Evolutionary conservation across 2,113 vertebrate genomes (phyloP).

Genomic region (Oophaga pumilio): DNA sequence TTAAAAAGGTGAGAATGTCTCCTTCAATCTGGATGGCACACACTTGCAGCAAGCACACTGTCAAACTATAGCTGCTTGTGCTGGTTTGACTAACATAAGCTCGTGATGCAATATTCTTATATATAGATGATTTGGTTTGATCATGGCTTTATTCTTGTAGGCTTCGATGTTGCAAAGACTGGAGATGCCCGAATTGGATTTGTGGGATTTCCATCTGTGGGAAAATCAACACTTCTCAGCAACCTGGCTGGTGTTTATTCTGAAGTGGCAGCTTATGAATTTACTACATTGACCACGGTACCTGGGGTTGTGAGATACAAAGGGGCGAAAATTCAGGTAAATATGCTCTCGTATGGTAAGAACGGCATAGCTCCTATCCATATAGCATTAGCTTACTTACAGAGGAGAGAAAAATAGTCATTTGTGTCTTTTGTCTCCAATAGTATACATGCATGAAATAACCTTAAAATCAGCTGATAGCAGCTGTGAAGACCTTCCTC

Average conservation of each 20-base stretch:
- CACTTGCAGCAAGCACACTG: too few species aligned
- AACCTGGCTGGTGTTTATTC: constrained; percentile 98
- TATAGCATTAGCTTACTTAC: not conserved
- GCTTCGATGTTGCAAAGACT: constrained; percentile 97
- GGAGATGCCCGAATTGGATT: constrained; percentile 97
- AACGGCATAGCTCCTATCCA: not conserved
- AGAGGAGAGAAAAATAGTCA: too few species aligned
- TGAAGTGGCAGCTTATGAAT: constrained; percentile 96
- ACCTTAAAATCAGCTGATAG: too few species aligned
- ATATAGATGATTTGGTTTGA: not conserved
- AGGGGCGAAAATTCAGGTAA: constrained; percentile 97
- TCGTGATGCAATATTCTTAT: too few species aligned
- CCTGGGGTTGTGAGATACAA: constrained; percentile 98
- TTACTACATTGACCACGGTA: constrained; percentile 95
- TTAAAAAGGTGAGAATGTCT: too few species aligned
- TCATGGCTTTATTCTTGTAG: constrained; percentile 65
- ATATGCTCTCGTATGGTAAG: not conserved
- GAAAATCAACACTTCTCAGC: constrained; percentile 95
- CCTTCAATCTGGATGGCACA: too few species aligned
- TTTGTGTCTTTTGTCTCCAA: too few species aligned
- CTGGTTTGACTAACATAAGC: not conserved
- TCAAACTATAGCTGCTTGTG: too few species aligned
- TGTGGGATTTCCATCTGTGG: constrained; percentile 96
- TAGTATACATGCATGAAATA: too few species aligned
- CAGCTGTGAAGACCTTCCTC: too few species aligned